A percentile compares a stretch with the other conserved stretches of the same genome.
phyloP scores from a whole-genome alignment of 2,888 invertebrate genomes.

The Meghimatium bilineatum region DNA sequence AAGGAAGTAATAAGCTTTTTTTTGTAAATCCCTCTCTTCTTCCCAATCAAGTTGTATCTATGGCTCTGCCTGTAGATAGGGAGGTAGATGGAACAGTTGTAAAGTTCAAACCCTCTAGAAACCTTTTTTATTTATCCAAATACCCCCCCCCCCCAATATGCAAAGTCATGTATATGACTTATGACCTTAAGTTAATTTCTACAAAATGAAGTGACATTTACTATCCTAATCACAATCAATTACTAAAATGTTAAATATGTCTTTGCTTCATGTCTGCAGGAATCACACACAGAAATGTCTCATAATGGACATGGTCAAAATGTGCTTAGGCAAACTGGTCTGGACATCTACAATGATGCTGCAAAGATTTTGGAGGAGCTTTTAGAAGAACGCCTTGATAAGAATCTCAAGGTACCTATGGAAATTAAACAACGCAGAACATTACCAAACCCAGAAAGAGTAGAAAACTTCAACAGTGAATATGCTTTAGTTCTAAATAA shows the following conservation, averaged over 20 bases:
- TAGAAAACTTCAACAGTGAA: neutral
- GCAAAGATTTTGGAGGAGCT: slow-evolving; percentile 66
- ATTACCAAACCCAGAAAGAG: slow-evolving; percentile 13
- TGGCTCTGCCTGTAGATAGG: too few species aligned
- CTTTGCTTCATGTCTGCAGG: neutral
- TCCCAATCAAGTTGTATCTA: too few species aligned
- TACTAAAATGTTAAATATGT: neutral
- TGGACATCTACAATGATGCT: slow-evolving; percentile 62
- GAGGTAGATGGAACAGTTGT: too few species aligned
- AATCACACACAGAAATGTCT: neutral
- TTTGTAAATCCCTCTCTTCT: too few species aligned
- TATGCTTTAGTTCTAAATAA: slow-evolving; percentile 23
- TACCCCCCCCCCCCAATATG: too few species aligned
- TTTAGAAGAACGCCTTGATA: slow-evolving; percentile 56
- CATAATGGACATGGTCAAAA: slow-evolving; percentile 28
- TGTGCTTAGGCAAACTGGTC: slow-evolving; percentile 49
- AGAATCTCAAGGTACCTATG: neutral
- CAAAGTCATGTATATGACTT: too few species aligned
- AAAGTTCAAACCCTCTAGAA: too few species aligned
- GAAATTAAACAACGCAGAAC: slow-evolving; percentile 25
- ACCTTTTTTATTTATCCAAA: too few species aligned
- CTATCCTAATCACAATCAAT: too few species aligned
- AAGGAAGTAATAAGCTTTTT: too few species aligned
- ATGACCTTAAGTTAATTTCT: too few species aligned
- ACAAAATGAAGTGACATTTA: too few species aligned